Percentiles rank a stretch among this genome's conserved stretches.
These are phyloP conservation scores for Rhopilema esculentum DNA, from an alignment of 30 jellyfish, hydroid and myxozoan species.

Conservation along the genomic window DNA sequence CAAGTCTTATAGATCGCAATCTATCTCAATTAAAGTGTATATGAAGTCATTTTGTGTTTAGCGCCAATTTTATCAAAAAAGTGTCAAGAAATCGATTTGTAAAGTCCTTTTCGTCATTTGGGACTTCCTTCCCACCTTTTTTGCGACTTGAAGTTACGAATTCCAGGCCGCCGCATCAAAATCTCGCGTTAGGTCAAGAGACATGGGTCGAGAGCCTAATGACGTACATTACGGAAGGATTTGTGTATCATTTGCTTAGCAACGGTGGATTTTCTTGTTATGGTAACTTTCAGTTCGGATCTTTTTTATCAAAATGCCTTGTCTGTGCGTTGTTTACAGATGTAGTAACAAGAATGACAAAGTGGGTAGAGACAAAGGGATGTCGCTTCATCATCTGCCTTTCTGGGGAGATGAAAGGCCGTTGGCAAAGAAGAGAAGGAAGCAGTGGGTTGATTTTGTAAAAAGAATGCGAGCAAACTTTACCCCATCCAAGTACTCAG, in stretches of 20 bases:
- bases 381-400: conserved; percentile 21
- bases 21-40: conserved; percentile 9
- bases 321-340: conserved; percentile 9
- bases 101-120: conserved; percentile 7
- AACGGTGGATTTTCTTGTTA: not conserved
- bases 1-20: conserved; percentile 23
- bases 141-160: conserved; percentile 12
- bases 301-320: conserved; percentile 17
- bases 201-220: conserved; percentile 20
- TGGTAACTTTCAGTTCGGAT: not conserved
- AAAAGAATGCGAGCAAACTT: conserved; percentile 11
- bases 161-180: conserved; percentile 17
- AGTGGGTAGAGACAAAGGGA: conserved; percentile 14
- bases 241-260: not conserved
- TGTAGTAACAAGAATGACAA: conserved; percentile 21
- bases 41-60: conserved; percentile 1
- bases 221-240: conserved; percentile 24
- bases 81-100: conserved; percentile 7
- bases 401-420: conserved; percentile 12
- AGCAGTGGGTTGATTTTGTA: conserved; percentile 9
- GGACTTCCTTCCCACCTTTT: conserved; percentile 19
- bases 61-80: not conserved
- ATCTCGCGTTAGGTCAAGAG: conserved; percentile 7
- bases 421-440: conserved; percentile 21
- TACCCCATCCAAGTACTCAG: conserved; percentile 18